Base-by-base conservation (phyloP, 2,113 vertebrate species). In the Microcebus jonahi region DNA sequence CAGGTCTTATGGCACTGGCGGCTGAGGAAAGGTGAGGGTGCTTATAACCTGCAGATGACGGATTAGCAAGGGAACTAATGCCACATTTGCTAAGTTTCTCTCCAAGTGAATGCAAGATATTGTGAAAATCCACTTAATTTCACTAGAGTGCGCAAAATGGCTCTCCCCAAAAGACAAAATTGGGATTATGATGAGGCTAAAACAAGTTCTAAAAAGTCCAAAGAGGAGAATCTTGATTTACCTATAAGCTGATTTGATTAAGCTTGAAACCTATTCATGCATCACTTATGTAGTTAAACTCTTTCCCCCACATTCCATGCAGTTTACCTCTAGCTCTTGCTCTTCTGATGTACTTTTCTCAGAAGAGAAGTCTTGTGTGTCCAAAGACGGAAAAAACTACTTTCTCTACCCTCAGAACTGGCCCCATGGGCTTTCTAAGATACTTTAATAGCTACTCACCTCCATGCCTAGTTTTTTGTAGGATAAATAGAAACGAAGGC, bases 11-110 rank as follows among this genome's bases (percentile, higher is more conserved):
- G n/a, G 57, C 2, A 14, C 59, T 68, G 11, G n/a, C 4, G 50
- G 55, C 0, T 20, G 27, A 80, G 73, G 70, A 36, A 67, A 82
- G 63, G 31, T 2, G 5, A 75, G 39, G 10, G 13, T 27, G 29
- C 42, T 82, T n/a, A 1, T 1, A 13, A 55, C 15, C 34, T 0
- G 0, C 0, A 39, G 83, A 9, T 14, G 48, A 53, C 20, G 34
- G 7, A 1, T 17, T 13, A 67, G 39, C 9, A 6, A n/a, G 63
- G 71, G 68, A 81, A 57, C 15, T 1, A 6, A 27, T 0, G 48
- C 6, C 42, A 45, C 11, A 1, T 45, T n/a, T 13, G 34, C 11
- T 34, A 73, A 67, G 2, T 42, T 93, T 77, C 39, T 48, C 36
- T 84, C 67, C 36, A 65, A 73, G 8, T 20, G 8, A 59, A 71